Percentiles rank a stretch among this genome's conserved stretches.
Evolutionary conservation across 1,140 invertebrate genomes (phyloP).

Genomic region (Bathynomus jamesi): DNA sequence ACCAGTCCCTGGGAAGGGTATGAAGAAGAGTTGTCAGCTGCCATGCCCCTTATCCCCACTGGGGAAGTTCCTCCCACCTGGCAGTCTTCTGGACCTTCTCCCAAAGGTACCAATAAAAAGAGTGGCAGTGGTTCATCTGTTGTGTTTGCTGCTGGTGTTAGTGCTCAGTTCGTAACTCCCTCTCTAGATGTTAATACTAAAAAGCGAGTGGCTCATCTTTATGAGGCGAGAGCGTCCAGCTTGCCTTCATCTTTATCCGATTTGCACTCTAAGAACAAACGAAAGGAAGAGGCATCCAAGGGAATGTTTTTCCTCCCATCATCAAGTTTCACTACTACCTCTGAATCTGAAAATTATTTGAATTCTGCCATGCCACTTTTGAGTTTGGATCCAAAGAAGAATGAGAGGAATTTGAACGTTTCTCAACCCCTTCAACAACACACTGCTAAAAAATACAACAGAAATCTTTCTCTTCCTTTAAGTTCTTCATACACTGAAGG

Average conservation of each 20-base stretch:
- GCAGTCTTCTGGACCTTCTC: constrained; percentile 3
- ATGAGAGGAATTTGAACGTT: background rate
- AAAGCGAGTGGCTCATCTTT: background rate
- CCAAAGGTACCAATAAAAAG: constrained; percentile 5
- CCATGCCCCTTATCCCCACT: constrained; percentile 19
- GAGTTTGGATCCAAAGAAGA: background rate
- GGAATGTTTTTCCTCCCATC: background rate
- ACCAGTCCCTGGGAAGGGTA: constrained; percentile 16
- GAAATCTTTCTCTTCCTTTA: background rate
- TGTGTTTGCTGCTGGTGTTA: constrained; percentile 36
- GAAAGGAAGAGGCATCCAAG: background rate
- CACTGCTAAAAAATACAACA: background rate
- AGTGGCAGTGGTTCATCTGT: constrained; percentile 11
- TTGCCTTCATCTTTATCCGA: background rate
- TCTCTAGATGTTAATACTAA: background rate
- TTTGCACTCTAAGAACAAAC: background rate
- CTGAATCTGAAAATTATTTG: background rate
- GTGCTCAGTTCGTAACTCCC: constrained; percentile 28
- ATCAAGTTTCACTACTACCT: background rate
- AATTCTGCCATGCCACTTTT: background rate
- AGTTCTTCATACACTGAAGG: background rate
- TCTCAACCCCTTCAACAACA: background rate
- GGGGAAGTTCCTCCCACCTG: constrained; percentile 5
- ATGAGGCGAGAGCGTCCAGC: constrained; percentile 1
- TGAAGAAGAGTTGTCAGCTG: constrained; percentile 18